Evolutionary conservation across 2,113 vertebrate species (phyloP).

Genomic region (Hippopotamus amphibius): DNA sequence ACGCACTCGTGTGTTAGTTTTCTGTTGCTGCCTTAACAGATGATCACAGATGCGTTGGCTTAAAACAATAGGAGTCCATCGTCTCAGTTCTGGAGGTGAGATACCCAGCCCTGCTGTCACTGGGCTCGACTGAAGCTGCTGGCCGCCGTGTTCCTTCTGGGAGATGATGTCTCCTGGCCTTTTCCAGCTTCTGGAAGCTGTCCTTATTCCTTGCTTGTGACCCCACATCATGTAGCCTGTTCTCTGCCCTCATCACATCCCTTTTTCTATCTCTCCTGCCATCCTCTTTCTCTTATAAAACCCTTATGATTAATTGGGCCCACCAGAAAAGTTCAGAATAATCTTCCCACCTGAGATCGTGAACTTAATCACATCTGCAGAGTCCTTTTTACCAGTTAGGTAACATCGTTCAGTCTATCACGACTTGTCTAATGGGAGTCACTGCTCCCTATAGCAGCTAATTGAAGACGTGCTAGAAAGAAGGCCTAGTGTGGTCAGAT

Average conservation of each 20-base stretch:
- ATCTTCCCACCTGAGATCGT: background rate
- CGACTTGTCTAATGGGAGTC: background rate
- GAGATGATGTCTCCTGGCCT: background rate
- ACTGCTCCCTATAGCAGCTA: no score
- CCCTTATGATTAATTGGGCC: background rate
- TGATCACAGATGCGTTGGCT: background rate
- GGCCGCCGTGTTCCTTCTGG: background rate
- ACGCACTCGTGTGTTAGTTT: background rate
- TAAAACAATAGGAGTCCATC: background rate
- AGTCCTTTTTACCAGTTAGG: background rate
- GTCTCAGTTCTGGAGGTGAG: background rate
- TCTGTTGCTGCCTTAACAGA: background rate
- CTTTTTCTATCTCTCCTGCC: background rate
- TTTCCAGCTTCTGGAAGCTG: background rate
- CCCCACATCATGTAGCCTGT: background rate
- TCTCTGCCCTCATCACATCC: background rate
- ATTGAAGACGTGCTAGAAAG: background rate
- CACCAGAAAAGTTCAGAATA: background rate
- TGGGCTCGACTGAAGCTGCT: background rate
- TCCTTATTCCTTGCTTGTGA: background rate
- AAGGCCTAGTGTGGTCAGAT: background rate
- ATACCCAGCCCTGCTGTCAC: background rate
- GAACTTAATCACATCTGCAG: background rate
- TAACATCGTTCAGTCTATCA: background rate
- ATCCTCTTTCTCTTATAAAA: background rate